Base-by-base conservation (phyloP, 2,113 vertebrate species). In the Microtus montanus region DNA sequence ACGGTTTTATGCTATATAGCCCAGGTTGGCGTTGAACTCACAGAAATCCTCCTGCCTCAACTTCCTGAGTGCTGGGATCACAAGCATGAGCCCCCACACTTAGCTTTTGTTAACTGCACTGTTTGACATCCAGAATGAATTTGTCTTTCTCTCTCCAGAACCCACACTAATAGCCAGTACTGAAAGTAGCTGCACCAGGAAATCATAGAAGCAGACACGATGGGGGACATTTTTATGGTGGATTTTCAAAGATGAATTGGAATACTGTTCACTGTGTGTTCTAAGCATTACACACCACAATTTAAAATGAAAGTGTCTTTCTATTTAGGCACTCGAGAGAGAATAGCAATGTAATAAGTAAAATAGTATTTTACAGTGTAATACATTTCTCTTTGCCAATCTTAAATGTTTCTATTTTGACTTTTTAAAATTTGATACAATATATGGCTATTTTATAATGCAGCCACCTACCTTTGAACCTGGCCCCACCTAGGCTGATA, bases 301-400 rank as follows among this genome's bases (percentile, higher is more conserved):
- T 74, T 90, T 90, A 77, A 95, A 89, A 89, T 13, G 68, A 2
- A 6, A 35, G 3, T 93, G 68, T 91, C 70, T 70, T 91, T 28
- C 87, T 75, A 38, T 4, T 63, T 33, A 71, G 58, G 74, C 22
- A 91, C 7, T 22, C 3, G 6, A 49, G 26, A 9, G 5, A 15
- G 44, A 47, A 5, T 15, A 20, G 74, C 35, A 58, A 2, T 87
- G 3, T 47, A 92, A 66, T 73, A 95, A 82, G 22, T 58, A 70
- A 41, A 71, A 33, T 9, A 41, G 26, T 15, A 49, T 89, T 93
- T 94, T 77, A 73, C 54, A 74, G 26, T 6, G 1, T 78, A 92
- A 70, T 64, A 94, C 71, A 84, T 93, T 88, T 95, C 70, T 54
- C 92, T 20, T 77, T 92, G 7, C 30, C 79, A 93, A 80, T 80